Evolutionary conservation across 2,113 vertebrate genomes (phyloP).

Genomic region (Ancistrus triradiatus): DNA sequence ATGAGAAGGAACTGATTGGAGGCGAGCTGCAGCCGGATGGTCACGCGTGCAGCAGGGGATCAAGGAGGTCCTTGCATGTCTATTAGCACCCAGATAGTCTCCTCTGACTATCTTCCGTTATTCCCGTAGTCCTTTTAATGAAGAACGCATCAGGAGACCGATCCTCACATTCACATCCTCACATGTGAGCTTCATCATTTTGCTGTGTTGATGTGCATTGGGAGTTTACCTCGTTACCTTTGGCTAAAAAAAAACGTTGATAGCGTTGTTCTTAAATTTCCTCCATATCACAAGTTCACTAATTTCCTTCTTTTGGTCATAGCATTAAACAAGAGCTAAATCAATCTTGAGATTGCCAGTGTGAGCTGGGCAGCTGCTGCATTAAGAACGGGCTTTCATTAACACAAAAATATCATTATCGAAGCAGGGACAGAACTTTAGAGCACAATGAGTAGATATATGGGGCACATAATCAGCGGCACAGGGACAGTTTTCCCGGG

Average conservation of each 20-base stretch:
- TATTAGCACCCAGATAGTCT: conserved; percentile 51
- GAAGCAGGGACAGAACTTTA: conserved; percentile 56
- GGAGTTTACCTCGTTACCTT: conserved; percentile 46
- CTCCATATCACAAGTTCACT: conserved; percentile 43
- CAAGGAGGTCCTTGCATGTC: conserved; percentile 32
- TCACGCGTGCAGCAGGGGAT: conserved; percentile 54
- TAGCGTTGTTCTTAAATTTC: conserved; percentile 17
- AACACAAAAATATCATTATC: conserved; percentile 61
- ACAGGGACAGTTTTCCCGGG: conserved; percentile 43
- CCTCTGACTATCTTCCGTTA: conserved; percentile 42
- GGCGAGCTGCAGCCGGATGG: conserved; percentile 65
- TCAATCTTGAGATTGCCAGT: conserved; percentile 45
- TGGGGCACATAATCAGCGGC: conserved; percentile 48
- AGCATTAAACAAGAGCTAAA: conserved; percentile 51
- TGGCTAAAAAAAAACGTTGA: conserved; percentile 39
- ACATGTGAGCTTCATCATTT: conserved; percentile 47
- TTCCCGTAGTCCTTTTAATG: conserved; percentile 51
- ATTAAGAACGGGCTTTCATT: conserved; percentile 58
- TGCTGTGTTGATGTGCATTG: conserved; percentile 45
- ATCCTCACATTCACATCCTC: conserved; percentile 30
- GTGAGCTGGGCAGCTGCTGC: conserved; percentile 34
- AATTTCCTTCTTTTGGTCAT: conserved; percentile 51
- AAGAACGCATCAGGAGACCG: conserved; percentile 26
- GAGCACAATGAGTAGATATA: conserved; percentile 47
- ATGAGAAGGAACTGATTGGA: conserved; percentile 36